phyloP scores from a whole-genome alignment of 2,888 invertebrate genomes.

The Drosophila robusta region DNA sequence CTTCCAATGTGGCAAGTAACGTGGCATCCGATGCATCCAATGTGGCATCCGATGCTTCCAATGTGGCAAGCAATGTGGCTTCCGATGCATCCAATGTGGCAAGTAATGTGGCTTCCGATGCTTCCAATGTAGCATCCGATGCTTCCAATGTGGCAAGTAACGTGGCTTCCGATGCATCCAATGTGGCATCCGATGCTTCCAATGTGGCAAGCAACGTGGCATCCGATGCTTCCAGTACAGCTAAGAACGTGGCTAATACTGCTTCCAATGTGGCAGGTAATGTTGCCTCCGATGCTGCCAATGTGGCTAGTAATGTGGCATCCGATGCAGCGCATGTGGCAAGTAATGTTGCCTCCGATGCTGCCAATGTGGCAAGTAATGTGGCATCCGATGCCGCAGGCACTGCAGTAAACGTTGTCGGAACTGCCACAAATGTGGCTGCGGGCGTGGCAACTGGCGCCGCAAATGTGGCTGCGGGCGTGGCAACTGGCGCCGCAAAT shows the following conservation, averaged over 20 bases:
- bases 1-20: background rate
- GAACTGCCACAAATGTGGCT: constrained; percentile 26
- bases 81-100: constrained; percentile 15
- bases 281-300: constrained; percentile 1
- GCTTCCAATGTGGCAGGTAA: background rate
- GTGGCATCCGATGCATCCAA: constrained; percentile 10
- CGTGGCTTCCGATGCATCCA: too few relatives aligned
- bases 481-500: constrained; percentile 13
- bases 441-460: constrained; percentile 17
- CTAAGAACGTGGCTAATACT: background rate
- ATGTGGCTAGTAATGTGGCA: constrained; percentile 2
- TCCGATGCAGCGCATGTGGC: constrained; percentile 1
- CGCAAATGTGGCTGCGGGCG: constrained; percentile 16
- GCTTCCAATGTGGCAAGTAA: constrained; percentile 12
- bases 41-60: constrained; percentile 2
- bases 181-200: constrained; percentile 4
- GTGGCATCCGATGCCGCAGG: constrained; percentile 11
- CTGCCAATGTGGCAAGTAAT: constrained; percentile 2
- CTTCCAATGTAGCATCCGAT: constrained; percentile 3
- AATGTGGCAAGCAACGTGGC: background rate
- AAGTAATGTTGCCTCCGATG: constrained; percentile 1
- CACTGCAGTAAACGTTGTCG: constrained; percentile 2
- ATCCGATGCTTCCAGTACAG: background rate
- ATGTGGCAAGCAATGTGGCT: background rate
- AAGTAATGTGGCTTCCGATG: background rate